Conservation (phyloP, 2,113 vertebrate species). For the Callocephalon fimbriatum region DNA sequence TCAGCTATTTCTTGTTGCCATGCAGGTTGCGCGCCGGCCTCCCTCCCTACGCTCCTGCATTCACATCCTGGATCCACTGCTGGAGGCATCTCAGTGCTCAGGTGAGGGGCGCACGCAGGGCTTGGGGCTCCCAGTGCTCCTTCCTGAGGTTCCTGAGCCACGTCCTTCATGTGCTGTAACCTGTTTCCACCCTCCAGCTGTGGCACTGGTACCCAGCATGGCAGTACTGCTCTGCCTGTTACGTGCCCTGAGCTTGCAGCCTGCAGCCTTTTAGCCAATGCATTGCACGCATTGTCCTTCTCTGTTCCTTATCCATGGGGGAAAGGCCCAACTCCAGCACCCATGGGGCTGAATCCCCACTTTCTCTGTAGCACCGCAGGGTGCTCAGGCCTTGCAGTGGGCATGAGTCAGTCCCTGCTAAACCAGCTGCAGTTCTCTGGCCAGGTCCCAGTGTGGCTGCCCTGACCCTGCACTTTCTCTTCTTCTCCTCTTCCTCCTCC, state of each 20-base stretch:
- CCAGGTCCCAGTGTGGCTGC: rapidly evolving
- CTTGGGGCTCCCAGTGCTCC: background rate
- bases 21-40: conserved; percentile 84
- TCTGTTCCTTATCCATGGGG: background rate
- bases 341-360: background rate
- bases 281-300: background rate
- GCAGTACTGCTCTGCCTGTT: background rate
- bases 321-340: background rate
- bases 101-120: conserved; percentile 24
- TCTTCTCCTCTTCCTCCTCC: background rate
- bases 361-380: rapidly evolving
- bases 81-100: conserved; percentile 85
- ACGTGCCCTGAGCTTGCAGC: background rate
- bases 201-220: background rate
- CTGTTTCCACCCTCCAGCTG: background rate
- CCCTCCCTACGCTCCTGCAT: conserved; percentile 82
- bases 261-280: rapidly evolving
- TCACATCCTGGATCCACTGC: conserved; percentile 87
- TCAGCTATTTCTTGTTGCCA: background rate
- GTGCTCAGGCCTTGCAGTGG: background rate
- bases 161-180: rapidly evolving
- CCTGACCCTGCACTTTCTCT: background rate
- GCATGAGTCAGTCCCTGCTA: rapidly evolving
- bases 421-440: background rate
- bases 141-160: background rate